Percentiles rank a stretch among this genome's conserved stretches.
These are phyloP conservation scores for Crax fasciolata DNA, from an alignment of 2,797 vertebrate species.

Conservation along the genomic window DNA sequence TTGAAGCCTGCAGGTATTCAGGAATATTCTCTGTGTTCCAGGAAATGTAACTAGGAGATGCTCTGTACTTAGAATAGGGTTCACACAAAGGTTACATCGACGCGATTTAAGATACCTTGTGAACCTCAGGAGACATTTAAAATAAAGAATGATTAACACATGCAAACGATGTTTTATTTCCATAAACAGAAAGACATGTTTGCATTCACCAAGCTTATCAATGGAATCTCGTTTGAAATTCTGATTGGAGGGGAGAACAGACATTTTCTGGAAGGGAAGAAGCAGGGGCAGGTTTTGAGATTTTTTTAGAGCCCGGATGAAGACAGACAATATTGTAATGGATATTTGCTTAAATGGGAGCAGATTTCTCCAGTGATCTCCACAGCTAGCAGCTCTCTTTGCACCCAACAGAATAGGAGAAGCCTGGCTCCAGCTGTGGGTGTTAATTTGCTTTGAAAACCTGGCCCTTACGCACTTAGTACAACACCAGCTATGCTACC, in stretches of 20 bases:
- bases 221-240: neutral
- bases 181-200: neutral
- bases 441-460: constrained; percentile 23
- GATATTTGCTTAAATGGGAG: neutral
- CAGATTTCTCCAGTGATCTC: neutral
- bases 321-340: neutral
- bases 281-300: neutral
- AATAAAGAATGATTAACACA: constrained; percentile 41
- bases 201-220: neutral
- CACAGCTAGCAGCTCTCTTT: neutral
- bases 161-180: constrained; percentile 9
- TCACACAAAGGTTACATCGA: constrained; percentile 42
- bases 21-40: neutral
- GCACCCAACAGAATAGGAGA: neutral
- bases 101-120: constrained; percentile 1
- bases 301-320: constrained; percentile 12
- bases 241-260: neutral
- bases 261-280: neutral
- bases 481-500: neutral
- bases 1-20: constrained; percentile 34
- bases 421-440: neutral
- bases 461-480: neutral
- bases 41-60: constrained; percentile 8
- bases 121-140: neutral
- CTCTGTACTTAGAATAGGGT: constrained; percentile 16